Evolutionary conservation across 2,113 vertebrate genomes (phyloP), one percentile per base, ranked within the genome.

Genomic region (Xiphorhynchus elegans): DNA sequence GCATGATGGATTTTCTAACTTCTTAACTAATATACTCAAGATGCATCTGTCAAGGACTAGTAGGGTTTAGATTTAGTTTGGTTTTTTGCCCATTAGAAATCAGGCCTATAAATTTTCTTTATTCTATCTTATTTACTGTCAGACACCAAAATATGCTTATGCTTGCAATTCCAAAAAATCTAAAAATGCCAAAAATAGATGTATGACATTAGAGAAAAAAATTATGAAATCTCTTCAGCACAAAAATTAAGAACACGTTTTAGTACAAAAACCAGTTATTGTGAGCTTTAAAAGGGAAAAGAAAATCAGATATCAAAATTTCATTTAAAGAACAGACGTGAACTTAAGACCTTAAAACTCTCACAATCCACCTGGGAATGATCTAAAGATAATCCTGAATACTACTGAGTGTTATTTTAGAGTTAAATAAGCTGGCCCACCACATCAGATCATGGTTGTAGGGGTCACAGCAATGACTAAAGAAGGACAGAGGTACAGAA

Each of bases 11-110:
- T 53, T 82, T 84, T 72, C 35, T 49, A 35, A 1, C 5, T 72
- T 75, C n/a, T 72, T 15, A 58, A 21, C 31, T 58, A 74, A 77
- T 49, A 20, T 4, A n/a, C 15, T 44, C 35, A 84, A 59, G 62
- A 81, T 55, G 9, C 1, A 1, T 42, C 2, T 66, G 13, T 33
- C 7, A 20, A 21, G 53, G 23, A 58, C 29, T 2, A 0, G 8
- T 25, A 67, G 24, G 35, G 8, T 40, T 70, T 84, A 6, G 1
- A 44, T 78, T 72, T 49, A 28, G 6, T 58, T 82, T 13, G 6
- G 26, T 37, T 67, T 49, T 24, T 46, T 16, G 3, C 28, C 8
- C 19, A 9, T n/a, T 77, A 23, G 8, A 50, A 9, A 74, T 44
- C 37, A 74, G 26, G 21, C 42, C 5, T 66, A 26, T 68, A 20